Evolutionary conservation across 2,888 invertebrate genomes (phyloP), one percentile per base, ranked within the genome.

Genomic region (Hoplodrina ambigua): DNA sequence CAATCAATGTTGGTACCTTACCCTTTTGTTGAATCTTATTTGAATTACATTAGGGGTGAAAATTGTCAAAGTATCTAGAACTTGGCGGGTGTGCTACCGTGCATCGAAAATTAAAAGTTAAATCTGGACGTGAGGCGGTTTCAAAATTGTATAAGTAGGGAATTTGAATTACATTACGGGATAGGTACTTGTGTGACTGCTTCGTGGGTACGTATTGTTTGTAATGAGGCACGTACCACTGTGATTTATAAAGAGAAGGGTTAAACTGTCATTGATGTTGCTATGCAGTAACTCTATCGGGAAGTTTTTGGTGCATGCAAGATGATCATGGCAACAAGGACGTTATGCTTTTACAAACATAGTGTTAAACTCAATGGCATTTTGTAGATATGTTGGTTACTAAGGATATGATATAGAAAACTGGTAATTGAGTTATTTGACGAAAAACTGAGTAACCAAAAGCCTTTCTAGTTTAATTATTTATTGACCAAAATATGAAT

Each of bases 1-100:
- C 75, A 78, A 72, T 80, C 79, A 77, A 72, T 71, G 69, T 68
- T 60, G 54, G 62, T 61, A 75, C 58, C 67, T 55, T 73, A 80
- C 84, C 82, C 76, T 79, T 76, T 80, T 79, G 81, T 82, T 72
- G 62, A 64, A 80, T 73, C 81, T 81, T 80, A 84, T 82, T 84
- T 75, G 72, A 84, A 80, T 84, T 72, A 69, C 62, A 63, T 78
- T 75, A 84, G 75, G 69, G 84, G 72, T 74, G 72, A 79, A 71
- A 68, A 77, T 84, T 84, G 73, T 71, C 71, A 63, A 72, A 72
- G 68, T 77, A 72, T 80, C 57, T 62, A 65, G 62, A 74, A 72
- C 70, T 78, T 75, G 59, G 59, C 71, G 60, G 66, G 33, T 66
- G 61, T 19, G 72, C 80, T 75, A 3, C 64, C 69, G 64, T 69